Evolutionary conservation across 2,797 vertebrate species (phyloP).

Genomic region (Anableps anableps): DNA sequence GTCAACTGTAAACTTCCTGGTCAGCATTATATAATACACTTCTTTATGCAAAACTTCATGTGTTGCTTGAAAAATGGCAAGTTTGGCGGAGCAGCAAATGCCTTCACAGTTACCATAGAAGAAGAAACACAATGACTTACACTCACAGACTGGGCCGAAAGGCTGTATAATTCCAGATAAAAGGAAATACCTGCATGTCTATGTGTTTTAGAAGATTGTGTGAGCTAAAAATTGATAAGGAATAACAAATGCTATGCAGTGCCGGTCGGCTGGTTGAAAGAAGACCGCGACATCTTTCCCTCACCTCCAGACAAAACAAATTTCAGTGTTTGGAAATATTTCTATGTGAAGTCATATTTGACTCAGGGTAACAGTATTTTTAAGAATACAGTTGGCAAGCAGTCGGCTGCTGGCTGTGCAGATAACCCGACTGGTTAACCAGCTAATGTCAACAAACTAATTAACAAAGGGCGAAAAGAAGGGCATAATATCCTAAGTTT

Average conservation of each 20-base stretch:
- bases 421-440: neutral
- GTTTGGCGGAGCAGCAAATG: neutral
- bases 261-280: neutral
- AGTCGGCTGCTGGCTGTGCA: neutral
- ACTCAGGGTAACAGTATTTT: too few relatives aligned
- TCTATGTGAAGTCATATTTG: neutral
- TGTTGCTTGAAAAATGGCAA: conserved; percentile 6
- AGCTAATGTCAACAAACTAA: neutral
- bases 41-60: conserved; percentile 12
- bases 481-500: neutral
- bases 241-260: neutral
- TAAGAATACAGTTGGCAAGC: neutral
- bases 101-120: neutral
- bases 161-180: neutral
- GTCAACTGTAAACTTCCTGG: conserved; percentile 4
- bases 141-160: neutral
- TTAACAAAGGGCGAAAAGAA: neutral
- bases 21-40: neutral
- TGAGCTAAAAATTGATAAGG: neutral
- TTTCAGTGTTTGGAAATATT: neutral
- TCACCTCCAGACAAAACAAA: neutral
- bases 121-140: neutral
- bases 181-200: neutral
- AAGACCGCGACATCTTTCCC: neutral
- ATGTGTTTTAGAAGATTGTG: neutral